Evolutionary conservation across 2,113 vertebrate species (phyloP).

Genomic region (Nannospalax galili): DNA sequence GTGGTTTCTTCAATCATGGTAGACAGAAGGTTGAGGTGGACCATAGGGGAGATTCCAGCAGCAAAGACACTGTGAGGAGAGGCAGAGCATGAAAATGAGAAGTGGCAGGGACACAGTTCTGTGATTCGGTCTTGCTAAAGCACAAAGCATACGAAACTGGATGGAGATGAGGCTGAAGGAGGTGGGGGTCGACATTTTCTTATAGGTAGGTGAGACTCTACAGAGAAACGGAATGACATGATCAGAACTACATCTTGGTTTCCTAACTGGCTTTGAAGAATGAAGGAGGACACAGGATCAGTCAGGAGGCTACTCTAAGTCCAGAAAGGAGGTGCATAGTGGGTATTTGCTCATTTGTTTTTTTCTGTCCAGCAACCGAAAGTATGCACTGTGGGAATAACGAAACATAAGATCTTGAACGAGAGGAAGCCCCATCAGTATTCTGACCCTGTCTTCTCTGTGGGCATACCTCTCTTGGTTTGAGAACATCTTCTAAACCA

Average conservation of each 20-base stretch:
- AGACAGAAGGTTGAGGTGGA: neutral
- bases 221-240: neutral
- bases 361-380: neutral
- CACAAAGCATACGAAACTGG: slow-evolving; percentile 4
- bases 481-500: neutral
- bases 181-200: neutral
- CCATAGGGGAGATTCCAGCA: neutral
- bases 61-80: neutral
- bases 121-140: neutral
- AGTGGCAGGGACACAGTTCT: neutral
- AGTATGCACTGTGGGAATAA: neutral
- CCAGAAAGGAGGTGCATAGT: neutral
- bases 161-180: neutral
- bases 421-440: neutral
- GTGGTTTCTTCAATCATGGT: slow-evolving; percentile 10
- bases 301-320: neutral
- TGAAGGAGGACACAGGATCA: neutral
- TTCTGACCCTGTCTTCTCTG: neutral
- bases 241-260: neutral
- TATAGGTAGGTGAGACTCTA: neutral
- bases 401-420: neutral
- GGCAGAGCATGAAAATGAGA: neutral
- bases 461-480: neutral
- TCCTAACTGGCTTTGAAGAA: neutral
- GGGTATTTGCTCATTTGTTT: neutral